Evolutionary conservation across 2,888 invertebrate species (phyloP), one percentile per base, ranked within the genome.

Genomic region (Teleogryllus oceanicus): DNA sequence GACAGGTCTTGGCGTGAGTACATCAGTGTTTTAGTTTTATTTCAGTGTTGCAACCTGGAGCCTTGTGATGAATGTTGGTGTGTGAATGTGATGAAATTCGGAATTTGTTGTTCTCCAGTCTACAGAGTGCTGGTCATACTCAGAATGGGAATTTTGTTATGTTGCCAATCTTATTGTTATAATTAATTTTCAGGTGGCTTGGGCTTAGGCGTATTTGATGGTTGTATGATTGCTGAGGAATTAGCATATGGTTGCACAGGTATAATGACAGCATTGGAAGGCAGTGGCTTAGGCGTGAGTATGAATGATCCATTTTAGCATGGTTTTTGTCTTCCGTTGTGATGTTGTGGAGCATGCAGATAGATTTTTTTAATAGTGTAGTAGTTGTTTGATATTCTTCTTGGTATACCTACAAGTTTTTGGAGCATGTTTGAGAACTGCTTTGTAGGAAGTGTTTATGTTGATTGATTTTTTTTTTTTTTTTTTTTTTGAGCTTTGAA

Each of bases 161-260:
- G 62, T 62, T 18, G n/a, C n/a, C 16, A 4, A 18, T 62, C 62
- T 62, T 62, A n/a, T 11, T 62, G 16, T 62, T 2, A 18, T 18
- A 13, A 62, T 62, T 62, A 62, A 13, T n/a, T 82, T 83, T 78
- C 82, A 88, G 89, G 90, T 85, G 93, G 93, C 49, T 86, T 90
- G 83, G 90, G 89, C 80, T 85, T 91, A 83, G 88, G 89, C 80
- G 88, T 88, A 74, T 87, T 92, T 84, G 90, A 92, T 83, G 87
- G 87, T 79, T 89, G 89, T 83, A 84, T 92, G 76, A 85, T 91
- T 76, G 88, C 88, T 75, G 92, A 92, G 84, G 90, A 92, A 84
- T 84, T 92, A 49, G 89, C 91, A 1, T 92, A 90, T 85, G 93
- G 91, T 49, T 93, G 93, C 85, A 88, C 91, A 62, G 92, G 91